A percentile compares a stretch with the other conserved stretches of the same genome.
Conservation (phyloP, 2,797 vertebrate genomes). For the Macropus fuliginosus region DNA sequence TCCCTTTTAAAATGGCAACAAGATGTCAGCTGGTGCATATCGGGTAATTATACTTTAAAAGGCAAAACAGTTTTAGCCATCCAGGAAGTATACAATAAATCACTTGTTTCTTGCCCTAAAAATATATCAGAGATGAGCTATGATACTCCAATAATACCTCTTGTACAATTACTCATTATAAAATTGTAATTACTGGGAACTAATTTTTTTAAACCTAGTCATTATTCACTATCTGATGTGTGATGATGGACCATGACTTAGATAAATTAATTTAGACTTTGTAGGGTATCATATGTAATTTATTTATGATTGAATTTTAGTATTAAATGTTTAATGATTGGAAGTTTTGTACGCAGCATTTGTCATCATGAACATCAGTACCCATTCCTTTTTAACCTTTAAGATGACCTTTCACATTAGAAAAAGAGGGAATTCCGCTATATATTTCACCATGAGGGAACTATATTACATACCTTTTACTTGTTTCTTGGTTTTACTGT, state of each 20-base stretch:
- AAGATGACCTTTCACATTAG: not conserved
- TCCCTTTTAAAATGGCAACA: slow-evolving; percentile 24
- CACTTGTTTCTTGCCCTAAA: not conserved
- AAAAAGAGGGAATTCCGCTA: not conserved
- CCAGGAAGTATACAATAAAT: not conserved
- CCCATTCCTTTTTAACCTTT: not conserved
- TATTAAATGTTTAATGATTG: slow-evolving; percentile 10
- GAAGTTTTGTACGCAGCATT: not conserved
- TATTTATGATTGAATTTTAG: not conserved
- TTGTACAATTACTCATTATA: slow-evolving; percentile 29
- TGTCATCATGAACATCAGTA: not conserved
- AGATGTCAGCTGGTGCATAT: not conserved
- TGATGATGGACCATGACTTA: not conserved
- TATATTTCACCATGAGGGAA: not conserved
- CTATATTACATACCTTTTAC: not conserved
- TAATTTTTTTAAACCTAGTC: slow-evolving; percentile 40
- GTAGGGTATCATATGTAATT: slow-evolving; percentile 11
- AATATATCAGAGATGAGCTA: not conserved
- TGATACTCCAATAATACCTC: slow-evolving; percentile 9
- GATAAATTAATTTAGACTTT: not conserved
- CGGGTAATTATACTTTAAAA: slow-evolving; percentile 24
- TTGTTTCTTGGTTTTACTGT: slow-evolving; percentile 23
- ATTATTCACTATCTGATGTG: not conserved
- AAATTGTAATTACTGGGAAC: slow-evolving; percentile 40
- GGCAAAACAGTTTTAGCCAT: slow-evolving; percentile 26